These are phyloP conservation scores for Spea bombifrons DNA, from an alignment of 2,113 vertebrate genomes.

Conservation along the genomic window DNA sequence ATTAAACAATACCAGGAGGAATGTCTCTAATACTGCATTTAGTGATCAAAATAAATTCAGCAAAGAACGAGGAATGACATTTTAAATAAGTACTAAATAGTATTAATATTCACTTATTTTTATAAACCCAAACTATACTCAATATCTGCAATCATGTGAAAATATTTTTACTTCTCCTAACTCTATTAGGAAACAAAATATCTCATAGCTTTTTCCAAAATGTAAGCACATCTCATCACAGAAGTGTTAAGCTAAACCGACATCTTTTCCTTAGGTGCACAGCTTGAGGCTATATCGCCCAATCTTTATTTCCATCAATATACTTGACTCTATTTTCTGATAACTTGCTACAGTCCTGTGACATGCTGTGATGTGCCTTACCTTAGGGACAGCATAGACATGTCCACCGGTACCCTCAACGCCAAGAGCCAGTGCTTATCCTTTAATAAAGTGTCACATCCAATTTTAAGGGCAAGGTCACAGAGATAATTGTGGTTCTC, in stretches of 20 bases:
- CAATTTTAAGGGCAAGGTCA: conserved; percentile 28
- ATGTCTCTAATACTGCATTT: too few species aligned
- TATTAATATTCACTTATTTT: too few species aligned
- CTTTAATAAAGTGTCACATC: conserved; percentile 28
- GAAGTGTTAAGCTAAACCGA: background rate
- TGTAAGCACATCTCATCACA: background rate
- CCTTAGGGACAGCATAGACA: background rate
- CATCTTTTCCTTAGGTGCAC: background rate
- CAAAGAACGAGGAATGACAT: too few species aligned
- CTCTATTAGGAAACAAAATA: too few species aligned
- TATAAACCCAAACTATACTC: too few species aligned
- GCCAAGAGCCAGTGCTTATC: background rate
- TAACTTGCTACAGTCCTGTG: background rate
- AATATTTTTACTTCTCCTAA: too few species aligned
- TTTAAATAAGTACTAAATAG: too few species aligned
- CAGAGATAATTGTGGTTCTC: conserved; percentile 11
- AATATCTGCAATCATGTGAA: too few species aligned
- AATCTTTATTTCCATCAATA: conserved; percentile 7
- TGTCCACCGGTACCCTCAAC: background rate
- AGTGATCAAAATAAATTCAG: too few species aligned
- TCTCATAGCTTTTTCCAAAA: too few species aligned
- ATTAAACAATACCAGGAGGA: too few species aligned
- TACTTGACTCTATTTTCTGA: conserved; percentile 2
- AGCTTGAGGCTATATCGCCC: background rate
- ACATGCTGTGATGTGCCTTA: background rate